Evolutionary conservation across 1,140 invertebrate genomes (phyloP), one percentile per base, ranked within the genome.

Genomic region (Arion vulgaris): DNA sequence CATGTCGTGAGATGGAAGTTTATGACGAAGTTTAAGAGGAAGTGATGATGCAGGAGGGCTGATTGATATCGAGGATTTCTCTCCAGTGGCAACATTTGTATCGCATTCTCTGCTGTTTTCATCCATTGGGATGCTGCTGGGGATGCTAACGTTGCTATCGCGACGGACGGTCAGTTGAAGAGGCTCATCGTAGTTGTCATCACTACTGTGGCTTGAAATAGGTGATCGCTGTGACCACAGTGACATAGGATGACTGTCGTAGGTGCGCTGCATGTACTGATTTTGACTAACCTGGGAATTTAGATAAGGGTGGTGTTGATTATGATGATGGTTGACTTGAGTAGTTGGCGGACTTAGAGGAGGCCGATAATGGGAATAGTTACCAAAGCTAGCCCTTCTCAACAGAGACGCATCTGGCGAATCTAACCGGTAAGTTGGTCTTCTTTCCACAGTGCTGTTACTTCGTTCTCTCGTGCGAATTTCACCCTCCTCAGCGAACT

Each of bases 21-120:
- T 91, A 83, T 90, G 89, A 45, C 90, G 84, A 28, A 91, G 81
- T 74, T 91, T 91, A 15, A 88, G 84, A 45, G 90, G 90, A 77
- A 91, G 83, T 38, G 87, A 80, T 51, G 86, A 85, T 26, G 85
- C 45, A 36, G 85, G 86, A n/a, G 88, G 81, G 57, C 84, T 85
- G 34, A 45, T 2, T n/a, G 80, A 62, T 38, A 36, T 1, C 0
- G 71, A 45, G 5, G 45, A 1, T 13, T 51, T 69, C 32, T 74
- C 71, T 5, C 45, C 1, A 7, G 39, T 0, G 13, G 57, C 62
- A 1, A 23, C 45, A 13, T 15, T 74, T 4, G 57, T 32, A 19
- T 81, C 80, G 11, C 69, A 45, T 9, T 81, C 80, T 34, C 34
- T 53, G 36, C 80, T 81, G 51, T 49, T 81, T 69, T 73, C 80